phyloP scores from a whole-genome alignment of 92 coral and sea anemone species.

The Pocillopora grandis region DNA sequence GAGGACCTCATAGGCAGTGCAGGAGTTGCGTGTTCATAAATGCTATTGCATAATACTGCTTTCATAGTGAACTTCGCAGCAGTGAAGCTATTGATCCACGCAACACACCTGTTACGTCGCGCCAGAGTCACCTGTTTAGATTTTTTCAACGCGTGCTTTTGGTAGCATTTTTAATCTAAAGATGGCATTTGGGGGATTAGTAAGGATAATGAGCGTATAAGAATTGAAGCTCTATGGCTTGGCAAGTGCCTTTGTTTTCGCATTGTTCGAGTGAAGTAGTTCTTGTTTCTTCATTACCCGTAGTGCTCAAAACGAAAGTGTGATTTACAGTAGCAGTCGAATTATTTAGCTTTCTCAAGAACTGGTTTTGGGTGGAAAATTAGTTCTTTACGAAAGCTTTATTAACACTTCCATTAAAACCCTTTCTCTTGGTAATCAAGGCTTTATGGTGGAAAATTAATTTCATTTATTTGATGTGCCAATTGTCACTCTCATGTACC shows the following conservation, averaged over 20 bases:
- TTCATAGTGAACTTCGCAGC: neutral
- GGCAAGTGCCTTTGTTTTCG: conserved; percentile 12
- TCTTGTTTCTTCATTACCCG: neutral
- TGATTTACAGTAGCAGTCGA: neutral
- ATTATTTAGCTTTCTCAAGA: neutral
- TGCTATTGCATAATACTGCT: conserved; percentile 17
- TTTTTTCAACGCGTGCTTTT: conserved; percentile 31
- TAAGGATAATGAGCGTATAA: conserved; percentile 8
- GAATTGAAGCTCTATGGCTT: neutral
- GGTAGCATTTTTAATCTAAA: neutral
- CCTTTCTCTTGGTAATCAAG: conserved; percentile 1
- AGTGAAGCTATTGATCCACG: neutral
- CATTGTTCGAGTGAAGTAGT: conserved; percentile 16
- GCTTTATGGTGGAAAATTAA: neutral
- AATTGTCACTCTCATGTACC: conserved; percentile 25
- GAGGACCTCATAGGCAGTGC: neutral
- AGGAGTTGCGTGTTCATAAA: conserved; percentile 27
- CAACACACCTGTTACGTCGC: conserved; percentile 24
- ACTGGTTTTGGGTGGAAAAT: neutral
- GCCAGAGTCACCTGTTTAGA: conserved; percentile 14
- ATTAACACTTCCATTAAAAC: conserved; percentile 2
- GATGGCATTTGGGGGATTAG: neutral
- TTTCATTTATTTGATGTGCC: conserved; percentile 16
- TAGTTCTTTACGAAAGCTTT: neutral
- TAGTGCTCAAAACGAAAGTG: neutral